phyloP scores from a whole-genome alignment of 23 tunicate genomes.

The Trididemnum miniatum region DNA sequence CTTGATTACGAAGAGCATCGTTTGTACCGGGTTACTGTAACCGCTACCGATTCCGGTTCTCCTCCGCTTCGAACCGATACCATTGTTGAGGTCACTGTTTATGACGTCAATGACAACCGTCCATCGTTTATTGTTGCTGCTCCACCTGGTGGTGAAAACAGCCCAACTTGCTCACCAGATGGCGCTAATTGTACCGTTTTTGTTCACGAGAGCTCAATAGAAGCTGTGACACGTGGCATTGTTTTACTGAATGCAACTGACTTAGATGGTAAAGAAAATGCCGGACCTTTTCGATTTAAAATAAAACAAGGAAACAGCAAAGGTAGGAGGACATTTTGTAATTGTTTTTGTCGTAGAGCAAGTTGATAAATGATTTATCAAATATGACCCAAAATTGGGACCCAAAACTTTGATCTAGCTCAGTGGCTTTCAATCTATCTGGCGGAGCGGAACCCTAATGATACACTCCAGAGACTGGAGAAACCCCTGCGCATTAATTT shows the following conservation, averaged over 20 bases:
- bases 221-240: slow-evolving; percentile 44
- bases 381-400: too few relatives aligned
- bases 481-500: too few relatives aligned
- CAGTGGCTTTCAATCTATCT: too few relatives aligned
- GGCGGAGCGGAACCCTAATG: too few relatives aligned
- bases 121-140: slow-evolving; percentile 39
- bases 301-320: slow-evolving; percentile 27
- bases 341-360: too few relatives aligned
- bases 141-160: slow-evolving; percentile 27
- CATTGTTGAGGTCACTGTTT: slow-evolving; percentile 21
- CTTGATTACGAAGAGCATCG: slow-evolving; percentile 38
- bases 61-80: slow-evolving; percentile 27
- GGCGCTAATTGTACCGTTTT: slow-evolving; percentile 53
- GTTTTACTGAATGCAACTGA: slow-evolving; percentile 50
- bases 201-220: slow-evolving; percentile 44
- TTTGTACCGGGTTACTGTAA: slow-evolving; percentile 16
- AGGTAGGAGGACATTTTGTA: too few relatives aligned
- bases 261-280: slow-evolving; percentile 46
- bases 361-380: too few relatives aligned
- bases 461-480: too few relatives aligned
- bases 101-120: slow-evolving; percentile 74
- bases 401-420: too few relatives aligned
- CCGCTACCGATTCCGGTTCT: slow-evolving; percentile 47
- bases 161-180: slow-evolving; percentile 7
- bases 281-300: slow-evolving; percentile 39